Evolutionary conservation across 2,113 vertebrate genomes (phyloP), one percentile per base, ranked within the genome.

Genomic region (Neofelis nebulosa): DNA sequence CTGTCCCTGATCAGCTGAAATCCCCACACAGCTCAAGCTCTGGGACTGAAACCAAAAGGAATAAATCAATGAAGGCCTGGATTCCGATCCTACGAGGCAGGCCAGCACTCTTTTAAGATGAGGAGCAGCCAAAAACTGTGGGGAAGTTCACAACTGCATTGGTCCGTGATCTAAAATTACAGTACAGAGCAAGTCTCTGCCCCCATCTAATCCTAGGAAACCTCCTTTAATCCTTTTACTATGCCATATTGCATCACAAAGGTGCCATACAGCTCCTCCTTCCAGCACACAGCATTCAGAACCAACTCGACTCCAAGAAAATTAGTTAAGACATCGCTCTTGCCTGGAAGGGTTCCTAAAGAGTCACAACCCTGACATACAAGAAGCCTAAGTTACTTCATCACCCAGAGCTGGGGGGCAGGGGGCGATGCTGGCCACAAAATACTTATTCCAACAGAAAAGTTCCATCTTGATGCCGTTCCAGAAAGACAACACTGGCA

Each of bases 11-110:
- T 87, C 65, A 12, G 38, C 7, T 78, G 95, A 96, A 95, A 89
- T 76, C 97, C 95, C 94, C 61, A 76, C 65, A 92, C 66, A 55
- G 29, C 3, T 31, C 85, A 45, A 41, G 89, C 92, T 80, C 97
- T 50, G 96, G 98, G 98, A 92, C 5, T n/a, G 88, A 41, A 97
- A 88, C 82, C 65, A 98, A 83, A 93, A 78, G 95, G 63, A 92
- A 96, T 95, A 97, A 91, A 95, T 83, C 89, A 45, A 65, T 13
- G 68, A 94, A 78, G 68, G 82, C 91, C 95, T 93, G 94, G 33
- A 9, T 92, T 89, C 95, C 66, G 7, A 57, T 31, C 57, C 57
- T 0, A 2, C 63, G 61, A 31, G 36, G 90, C 80, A 92, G 78
- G 88, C 92, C 82, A 96, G 68, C 87, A 61, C 95, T 95, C 76